Conservation (phyloP, 2,113 vertebrate species). For the Daubentonia madagascariensis region DNA sequence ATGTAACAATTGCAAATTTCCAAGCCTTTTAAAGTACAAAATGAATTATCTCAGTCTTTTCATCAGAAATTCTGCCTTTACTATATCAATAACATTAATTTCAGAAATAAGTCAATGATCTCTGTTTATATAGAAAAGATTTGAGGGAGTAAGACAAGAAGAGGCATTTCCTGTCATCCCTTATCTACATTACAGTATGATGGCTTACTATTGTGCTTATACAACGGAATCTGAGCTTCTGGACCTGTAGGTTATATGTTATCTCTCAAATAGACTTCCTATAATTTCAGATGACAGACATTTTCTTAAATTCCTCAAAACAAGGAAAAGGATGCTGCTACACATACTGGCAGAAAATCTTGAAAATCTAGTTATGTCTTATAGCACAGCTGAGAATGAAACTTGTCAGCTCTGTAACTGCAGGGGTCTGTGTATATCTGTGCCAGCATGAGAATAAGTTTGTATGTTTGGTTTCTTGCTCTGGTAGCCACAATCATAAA, state of each 20-base stretch:
- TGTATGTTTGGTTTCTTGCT: not conserved
- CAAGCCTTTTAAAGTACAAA: not conserved
- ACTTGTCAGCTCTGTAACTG: not conserved
- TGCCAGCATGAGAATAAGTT: not conserved
- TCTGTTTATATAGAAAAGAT: not conserved
- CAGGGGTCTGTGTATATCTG: not conserved
- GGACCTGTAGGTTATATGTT: not conserved
- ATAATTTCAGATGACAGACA: not conserved
- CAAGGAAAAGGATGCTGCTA: not conserved
- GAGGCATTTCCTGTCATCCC: accelerated
- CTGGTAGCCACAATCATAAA: not conserved
- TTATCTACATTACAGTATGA: not conserved
- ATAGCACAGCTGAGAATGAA: not conserved
- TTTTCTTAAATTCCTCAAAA: not conserved
- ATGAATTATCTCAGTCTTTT: not conserved
- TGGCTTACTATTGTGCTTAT: not conserved
- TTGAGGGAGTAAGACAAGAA: not conserved
- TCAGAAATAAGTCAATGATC: not conserved
- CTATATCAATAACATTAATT: not conserved
- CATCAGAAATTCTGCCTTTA: not conserved
- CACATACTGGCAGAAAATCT: not conserved
- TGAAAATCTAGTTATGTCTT: not conserved
- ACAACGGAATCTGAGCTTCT: not conserved
- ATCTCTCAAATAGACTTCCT: not conserved
- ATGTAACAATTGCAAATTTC: not conserved